Evolutionary conservation across 1,140 invertebrate genomes (phyloP).

Genomic region (Philotrypesis tridentata): DNA sequence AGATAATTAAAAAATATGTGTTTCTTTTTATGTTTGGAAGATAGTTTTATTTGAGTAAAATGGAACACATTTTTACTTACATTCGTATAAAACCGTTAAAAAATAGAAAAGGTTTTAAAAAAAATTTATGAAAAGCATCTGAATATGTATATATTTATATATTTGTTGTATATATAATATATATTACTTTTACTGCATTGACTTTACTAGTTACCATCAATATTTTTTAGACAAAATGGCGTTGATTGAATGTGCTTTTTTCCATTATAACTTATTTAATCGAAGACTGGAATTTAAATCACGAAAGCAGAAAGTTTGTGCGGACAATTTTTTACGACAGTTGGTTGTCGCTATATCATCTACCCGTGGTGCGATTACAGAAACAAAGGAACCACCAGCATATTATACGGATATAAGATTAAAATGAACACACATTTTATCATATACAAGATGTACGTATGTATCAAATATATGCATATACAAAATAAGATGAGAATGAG

Average conservation of each 20-base stretch:
- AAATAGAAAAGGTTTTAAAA: slow-evolving; percentile 34
- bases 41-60: slow-evolving; percentile 29
- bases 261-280: neutral
- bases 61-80: slow-evolving; percentile 20
- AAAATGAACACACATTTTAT: slow-evolving; percentile 37
- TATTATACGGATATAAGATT: slow-evolving; percentile 13
- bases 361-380: neutral
- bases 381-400: neutral
- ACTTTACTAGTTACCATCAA: slow-evolving; percentile 30
- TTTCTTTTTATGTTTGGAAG: slow-evolving; percentile 3
- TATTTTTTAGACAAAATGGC: neutral
- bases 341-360: neutral
- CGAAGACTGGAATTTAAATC: neutral
- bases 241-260: neutral
- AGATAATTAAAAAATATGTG: slow-evolving; percentile 37
- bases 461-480: slow-evolving; percentile 8
- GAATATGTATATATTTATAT: slow-evolving; percentile 27
- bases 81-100: slow-evolving; percentile 43
- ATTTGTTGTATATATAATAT: slow-evolving; percentile 35
- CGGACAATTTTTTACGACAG: neutral
- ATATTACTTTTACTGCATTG: slow-evolving; percentile 35
- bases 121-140: slow-evolving; percentile 15
- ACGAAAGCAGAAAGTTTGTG: neutral
- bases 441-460: slow-evolving; percentile 21
- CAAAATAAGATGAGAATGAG: slow-evolving; percentile 32